Evolutionary conservation across 2,797 vertebrate species (phyloP).

Genomic region (Momotus momota): DNA sequence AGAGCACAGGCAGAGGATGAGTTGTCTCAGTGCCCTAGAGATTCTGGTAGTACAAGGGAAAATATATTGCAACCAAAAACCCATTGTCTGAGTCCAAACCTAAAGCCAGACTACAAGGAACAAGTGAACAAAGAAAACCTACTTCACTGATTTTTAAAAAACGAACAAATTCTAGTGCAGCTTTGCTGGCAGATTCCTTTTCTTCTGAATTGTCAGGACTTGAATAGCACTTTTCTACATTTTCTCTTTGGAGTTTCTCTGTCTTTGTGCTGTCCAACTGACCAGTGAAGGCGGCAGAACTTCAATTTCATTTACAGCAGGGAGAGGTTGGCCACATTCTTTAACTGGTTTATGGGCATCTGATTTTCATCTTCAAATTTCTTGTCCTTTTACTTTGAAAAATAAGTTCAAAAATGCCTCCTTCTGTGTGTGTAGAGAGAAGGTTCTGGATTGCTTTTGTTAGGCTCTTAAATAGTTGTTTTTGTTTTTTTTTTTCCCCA

Average conservation of each 20-base stretch:
- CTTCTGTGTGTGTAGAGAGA: not conserved
- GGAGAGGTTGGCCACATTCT: not conserved
- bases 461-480: not conserved
- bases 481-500: too few relatives aligned
- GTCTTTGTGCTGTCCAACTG: not conserved
- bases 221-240: not conserved
- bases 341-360: not conserved
- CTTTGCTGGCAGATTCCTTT: not conserved
- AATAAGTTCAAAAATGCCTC: not conserved
- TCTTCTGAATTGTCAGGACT: not conserved
- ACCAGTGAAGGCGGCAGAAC: not conserved
- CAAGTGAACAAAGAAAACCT: not conserved
- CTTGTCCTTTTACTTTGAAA: not conserved
- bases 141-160: not conserved
- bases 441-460: not conserved
- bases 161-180: not conserved
- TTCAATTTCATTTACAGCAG: not conserved
- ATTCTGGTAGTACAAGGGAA: not conserved
- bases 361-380: not conserved
- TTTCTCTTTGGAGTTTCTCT: not conserved
- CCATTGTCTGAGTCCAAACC: not conserved
- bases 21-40: not conserved
- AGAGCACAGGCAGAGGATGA: not conserved
- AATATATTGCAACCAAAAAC: not conserved
- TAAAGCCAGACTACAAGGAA: not conserved